These are phyloP conservation scores for Castor canadensis DNA, from an alignment of 2,113 vertebrate genomes.

Conservation along the genomic window DNA sequence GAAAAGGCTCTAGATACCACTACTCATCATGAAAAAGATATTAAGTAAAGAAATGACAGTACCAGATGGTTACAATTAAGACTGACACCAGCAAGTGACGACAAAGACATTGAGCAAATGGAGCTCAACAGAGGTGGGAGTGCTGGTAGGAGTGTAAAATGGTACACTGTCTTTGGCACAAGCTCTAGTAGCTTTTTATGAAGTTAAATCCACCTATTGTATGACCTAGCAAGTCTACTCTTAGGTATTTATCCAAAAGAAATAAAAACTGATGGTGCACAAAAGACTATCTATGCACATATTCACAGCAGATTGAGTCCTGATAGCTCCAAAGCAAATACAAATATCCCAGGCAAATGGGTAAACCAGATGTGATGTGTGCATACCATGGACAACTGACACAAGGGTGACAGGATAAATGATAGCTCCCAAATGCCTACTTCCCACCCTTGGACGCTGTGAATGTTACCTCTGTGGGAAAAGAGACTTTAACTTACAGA, in stretches of 20 bases:
- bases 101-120: background rate
- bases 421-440: background rate
- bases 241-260: background rate
- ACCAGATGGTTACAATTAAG: background rate
- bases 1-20: background rate
- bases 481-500: background rate
- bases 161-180: background rate
- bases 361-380: background rate
- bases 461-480: background rate
- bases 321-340: background rate
- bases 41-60: background rate
- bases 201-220: background rate
- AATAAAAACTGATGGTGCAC: background rate
- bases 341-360: background rate
- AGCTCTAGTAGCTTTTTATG: background rate
- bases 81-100: background rate
- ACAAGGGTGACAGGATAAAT: background rate
- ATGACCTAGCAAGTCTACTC: background rate
- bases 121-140: background rate
- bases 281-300: background rate
- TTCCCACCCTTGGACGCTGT: background rate
- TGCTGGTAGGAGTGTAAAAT: background rate
- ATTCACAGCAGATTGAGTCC: background rate
- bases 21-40: background rate
- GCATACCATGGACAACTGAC: background rate